A percentile compares a stretch with the other conserved stretches of the same genome.
These are phyloP conservation scores for Diplosoma virens DNA, from an alignment of 23 tunicate species.

Conservation along the genomic window DNA sequence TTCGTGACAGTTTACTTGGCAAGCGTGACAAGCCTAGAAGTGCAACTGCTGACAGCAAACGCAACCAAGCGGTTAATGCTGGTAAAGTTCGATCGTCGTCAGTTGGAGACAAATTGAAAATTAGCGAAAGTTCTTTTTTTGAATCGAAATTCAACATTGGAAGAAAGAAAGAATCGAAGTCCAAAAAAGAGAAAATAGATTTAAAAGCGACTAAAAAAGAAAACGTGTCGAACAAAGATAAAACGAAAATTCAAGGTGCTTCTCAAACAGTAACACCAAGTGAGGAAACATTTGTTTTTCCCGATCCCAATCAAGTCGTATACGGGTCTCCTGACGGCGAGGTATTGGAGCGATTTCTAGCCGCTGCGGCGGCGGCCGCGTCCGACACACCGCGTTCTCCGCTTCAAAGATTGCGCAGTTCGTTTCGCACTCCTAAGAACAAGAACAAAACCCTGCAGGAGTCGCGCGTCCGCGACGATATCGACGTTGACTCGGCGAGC, in stretches of 20 bases:
- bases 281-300: slow-evolving; percentile 12
- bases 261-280: not conserved
- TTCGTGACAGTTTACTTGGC: slow-evolving; percentile 49
- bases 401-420: slow-evolving; percentile 46
- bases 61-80: not conserved
- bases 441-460: slow-evolving; percentile 32
- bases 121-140: not conserved
- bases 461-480: slow-evolving; percentile 45
- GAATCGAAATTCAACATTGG: not conserved
- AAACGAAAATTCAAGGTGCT: not conserved
- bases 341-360: slow-evolving; percentile 50
- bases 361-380: slow-evolving; percentile 41
- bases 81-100: slow-evolving; percentile 19
- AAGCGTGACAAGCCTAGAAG: slow-evolving; percentile 41
- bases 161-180: slow-evolving; percentile 3
- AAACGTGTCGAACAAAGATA: not conserved
- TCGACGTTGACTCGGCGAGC: slow-evolving; percentile 1
- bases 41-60: slow-evolving; percentile 24
- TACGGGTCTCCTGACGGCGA: slow-evolving; percentile 45
- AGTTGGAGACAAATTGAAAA: slow-evolving; percentile 12
- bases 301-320: not conserved
- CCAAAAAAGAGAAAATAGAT: slow-evolving; percentile 16
- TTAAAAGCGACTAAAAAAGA: slow-evolving; percentile 2
- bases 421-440: slow-evolving; percentile 42
- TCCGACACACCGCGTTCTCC: slow-evolving; percentile 37